Percentiles rank a stretch among this genome's conserved stretches.
Conservation (phyloP, 2,797 vertebrate genomes). For the Chrysocyon brachyurus region DNA sequence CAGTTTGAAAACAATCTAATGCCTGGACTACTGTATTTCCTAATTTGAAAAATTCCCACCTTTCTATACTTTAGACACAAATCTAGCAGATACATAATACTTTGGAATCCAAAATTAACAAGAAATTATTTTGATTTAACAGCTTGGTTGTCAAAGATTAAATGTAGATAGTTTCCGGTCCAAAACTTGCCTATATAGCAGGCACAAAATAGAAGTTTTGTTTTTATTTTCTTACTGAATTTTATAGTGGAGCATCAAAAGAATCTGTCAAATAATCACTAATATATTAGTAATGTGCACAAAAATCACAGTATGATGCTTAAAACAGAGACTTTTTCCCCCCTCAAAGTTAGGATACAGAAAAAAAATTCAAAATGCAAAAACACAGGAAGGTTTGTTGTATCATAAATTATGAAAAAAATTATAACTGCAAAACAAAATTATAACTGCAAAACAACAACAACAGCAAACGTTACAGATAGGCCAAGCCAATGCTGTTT, state of each 20-base stretch:
- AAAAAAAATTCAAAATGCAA: neutral
- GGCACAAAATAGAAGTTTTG: neutral
- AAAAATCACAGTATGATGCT: neutral
- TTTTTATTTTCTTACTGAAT: neutral
- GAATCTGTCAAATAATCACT: conserved; percentile 10
- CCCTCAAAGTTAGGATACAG: neutral
- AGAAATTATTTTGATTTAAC: conserved; percentile 47
- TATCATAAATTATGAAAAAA: neutral
- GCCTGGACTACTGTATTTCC: neutral
- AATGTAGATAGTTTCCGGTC: neutral
- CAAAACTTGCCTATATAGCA: neutral
- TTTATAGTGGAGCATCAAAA: conserved; percentile 16
- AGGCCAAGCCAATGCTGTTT: neutral
- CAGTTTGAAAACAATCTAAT: conserved; percentile 56
- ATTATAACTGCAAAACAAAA: neutral
- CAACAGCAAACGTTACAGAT: neutral
- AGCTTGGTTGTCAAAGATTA: neutral
- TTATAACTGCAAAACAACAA: neutral
- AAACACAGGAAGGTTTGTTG: neutral
- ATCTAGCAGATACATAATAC: neutral
- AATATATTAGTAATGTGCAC: neutral
- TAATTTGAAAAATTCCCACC: neutral
- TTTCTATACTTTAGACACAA: conserved; percentile 9
- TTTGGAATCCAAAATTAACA: conserved; percentile 1
- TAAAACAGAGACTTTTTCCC: neutral